Conservation (phyloP, 2,113 vertebrate genomes). For the Nicator chloris region DNA sequence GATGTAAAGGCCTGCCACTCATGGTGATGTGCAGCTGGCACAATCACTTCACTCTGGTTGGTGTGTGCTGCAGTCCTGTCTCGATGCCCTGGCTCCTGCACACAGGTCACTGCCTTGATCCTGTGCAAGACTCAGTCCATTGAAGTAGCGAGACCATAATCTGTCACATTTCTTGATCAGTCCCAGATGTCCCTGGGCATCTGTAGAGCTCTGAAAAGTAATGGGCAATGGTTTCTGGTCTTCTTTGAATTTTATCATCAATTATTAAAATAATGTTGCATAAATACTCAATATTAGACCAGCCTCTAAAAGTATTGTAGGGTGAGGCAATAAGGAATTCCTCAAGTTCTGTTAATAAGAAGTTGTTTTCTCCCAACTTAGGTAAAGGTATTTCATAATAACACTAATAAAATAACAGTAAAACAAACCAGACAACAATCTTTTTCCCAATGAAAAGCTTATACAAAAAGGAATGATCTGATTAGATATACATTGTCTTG, state of each 20-base stretch:
- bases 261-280: neutral
- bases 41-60: fast-evolving
- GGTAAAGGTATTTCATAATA: neutral
- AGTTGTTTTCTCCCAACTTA: neutral
- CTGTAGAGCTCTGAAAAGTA: neutral
- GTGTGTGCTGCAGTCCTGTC: neutral
- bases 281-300: neutral
- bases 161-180: neutral
- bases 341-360: neutral
- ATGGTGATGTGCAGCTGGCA: fast-evolving
- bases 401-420: neutral
- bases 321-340: neutral
- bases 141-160: neutral
- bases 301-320: neutral
- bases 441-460: neutral
- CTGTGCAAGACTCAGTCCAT: fast-evolving
- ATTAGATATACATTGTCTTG: neutral
- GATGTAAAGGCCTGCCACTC: neutral
- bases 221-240: neutral
- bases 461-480: neutral
- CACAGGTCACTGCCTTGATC: neutral
- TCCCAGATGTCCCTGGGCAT: neutral
- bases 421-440: neutral
- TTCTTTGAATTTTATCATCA: neutral
- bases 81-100: neutral